Evolutionary conservation across 2,113 vertebrate genomes (phyloP).

Genomic region (Aviceda subcristata): DNA sequence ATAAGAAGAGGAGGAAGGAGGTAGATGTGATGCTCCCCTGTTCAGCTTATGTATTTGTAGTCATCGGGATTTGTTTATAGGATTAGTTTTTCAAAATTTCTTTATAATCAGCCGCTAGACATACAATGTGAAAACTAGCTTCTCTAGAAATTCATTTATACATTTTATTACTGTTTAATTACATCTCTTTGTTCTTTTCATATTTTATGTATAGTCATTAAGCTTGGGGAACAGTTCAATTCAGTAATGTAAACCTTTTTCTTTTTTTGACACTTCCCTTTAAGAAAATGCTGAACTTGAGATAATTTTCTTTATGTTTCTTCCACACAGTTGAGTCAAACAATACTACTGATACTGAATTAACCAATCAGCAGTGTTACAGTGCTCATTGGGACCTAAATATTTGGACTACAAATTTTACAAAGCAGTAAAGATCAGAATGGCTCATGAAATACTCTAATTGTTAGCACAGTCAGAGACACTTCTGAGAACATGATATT

Average conservation of each 20-base stretch:
- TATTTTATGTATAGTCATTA: not conserved
- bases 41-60: not conserved
- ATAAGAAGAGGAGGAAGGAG: not conserved
- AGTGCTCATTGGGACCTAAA: not conserved
- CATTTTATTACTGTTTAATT: not conserved
- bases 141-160: not conserved
- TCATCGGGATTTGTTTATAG: not conserved
- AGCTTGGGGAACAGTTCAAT: not conserved
- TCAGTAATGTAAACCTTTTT: not conserved
- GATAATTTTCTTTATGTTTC: not conserved
- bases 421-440: not conserved
- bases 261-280: not conserved
- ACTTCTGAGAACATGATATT: not conserved
- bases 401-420: not conserved
- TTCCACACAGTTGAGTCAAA: not conserved
- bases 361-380: not conserved
- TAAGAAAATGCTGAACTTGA: not conserved
- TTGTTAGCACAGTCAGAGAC: not conserved
- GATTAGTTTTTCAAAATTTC: not conserved
- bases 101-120: not conserved
- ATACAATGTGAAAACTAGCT: not conserved
- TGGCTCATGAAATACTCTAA: not conserved
- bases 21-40: not conserved
- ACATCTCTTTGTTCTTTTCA: not conserved
- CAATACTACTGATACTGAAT: not conserved